A percentile compares a stretch with the other conserved stretches of the same genome.
Evolutionary conservation across 2,797 vertebrate genomes (phyloP).

Genomic region (Amblyopsis hoosieri): DNA sequence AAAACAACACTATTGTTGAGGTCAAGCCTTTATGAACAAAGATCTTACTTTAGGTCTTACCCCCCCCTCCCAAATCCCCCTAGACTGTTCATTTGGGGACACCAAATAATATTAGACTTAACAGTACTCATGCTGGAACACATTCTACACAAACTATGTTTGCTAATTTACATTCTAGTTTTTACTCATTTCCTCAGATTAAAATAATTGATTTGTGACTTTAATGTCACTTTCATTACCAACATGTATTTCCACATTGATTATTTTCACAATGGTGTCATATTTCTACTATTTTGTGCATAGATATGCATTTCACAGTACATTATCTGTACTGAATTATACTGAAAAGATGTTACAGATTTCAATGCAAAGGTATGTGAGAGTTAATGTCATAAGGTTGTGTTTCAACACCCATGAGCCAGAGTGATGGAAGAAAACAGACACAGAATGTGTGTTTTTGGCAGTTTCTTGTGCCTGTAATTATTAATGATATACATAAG

Average conservation of each 20-base stretch:
- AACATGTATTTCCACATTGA: too few relatives aligned
- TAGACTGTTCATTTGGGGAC: conserved; percentile 48
- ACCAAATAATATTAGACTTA: conserved; percentile 15
- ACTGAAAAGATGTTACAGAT: not conserved
- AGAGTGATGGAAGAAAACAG: conserved; percentile 18
- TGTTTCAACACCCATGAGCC: conserved; percentile 48
- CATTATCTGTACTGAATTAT: not conserved
- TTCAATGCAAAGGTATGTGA: conserved; percentile 4
- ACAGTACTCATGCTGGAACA: too few relatives aligned
- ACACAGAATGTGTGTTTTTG: conserved; percentile 35
- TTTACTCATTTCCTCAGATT: too few relatives aligned
- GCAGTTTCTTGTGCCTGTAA: conserved; percentile 51
- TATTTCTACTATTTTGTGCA: not conserved
- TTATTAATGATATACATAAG: conserved; percentile 74
- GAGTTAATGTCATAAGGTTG: conserved; percentile 14
- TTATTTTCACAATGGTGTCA: too few relatives aligned
- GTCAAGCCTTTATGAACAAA: conserved; percentile 38
- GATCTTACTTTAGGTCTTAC: conserved; percentile 17
- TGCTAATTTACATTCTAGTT: too few relatives aligned
- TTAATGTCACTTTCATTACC: too few relatives aligned
- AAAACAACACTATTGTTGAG: conserved; percentile 63
- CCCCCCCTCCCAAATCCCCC: conserved; percentile 29
- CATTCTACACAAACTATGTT: too few relatives aligned
- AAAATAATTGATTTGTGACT: too few relatives aligned
- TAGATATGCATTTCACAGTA: not conserved